Evolutionary conservation across 2,888 invertebrate genomes (phyloP), one percentile per base, ranked within the genome.

Genomic region (Nudaria mundana): DNA sequence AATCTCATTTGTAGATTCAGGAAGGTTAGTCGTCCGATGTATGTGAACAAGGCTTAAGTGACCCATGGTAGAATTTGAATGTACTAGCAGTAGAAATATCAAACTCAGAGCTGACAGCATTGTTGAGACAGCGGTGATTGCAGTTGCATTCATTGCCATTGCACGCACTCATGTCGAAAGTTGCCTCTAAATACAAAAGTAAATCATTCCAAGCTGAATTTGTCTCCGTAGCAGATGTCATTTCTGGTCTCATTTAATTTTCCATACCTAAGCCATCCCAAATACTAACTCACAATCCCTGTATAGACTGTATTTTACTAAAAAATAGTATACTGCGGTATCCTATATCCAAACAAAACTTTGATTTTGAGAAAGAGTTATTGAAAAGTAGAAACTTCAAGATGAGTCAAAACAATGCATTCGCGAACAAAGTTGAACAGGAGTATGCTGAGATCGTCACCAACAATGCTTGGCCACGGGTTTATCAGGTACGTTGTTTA

Each of bases 391-490:
- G 40, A 44, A 54, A 33, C 36, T 40, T 30, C 40, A 56, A 30
- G 42, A 54, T 59, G 55, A 48, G 53, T 41, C 47, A 45, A 52
- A 58, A 63, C 48, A 58, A 47, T 52, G 62, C 65, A 58, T 34
- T 42, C 64, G 50, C 56, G 16, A 76, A 68, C 57, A 74, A 63
- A 40, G 63, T 95, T 53, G 94, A 94, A 84, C 90, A 91, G 36
- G 94, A 95, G 83, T 95, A 93, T 83, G 83, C 89, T 64, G 92
- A 93, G 71, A 91, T 95, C 63, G 92, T 91, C 66, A 89, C 90
- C 56, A 92, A 90, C 67, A 91, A 91, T 73, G 92, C 92, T 53
- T 95, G 95, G 95, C 83, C 91, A 48, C 77, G 90, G 53, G 81
- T 93, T 52, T 95, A 92, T 81, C 93, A 94, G 92, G 95, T 95